phyloP scores from a whole-genome alignment of 1,140 invertebrate species.

The Antheraea mylitta region DNA sequence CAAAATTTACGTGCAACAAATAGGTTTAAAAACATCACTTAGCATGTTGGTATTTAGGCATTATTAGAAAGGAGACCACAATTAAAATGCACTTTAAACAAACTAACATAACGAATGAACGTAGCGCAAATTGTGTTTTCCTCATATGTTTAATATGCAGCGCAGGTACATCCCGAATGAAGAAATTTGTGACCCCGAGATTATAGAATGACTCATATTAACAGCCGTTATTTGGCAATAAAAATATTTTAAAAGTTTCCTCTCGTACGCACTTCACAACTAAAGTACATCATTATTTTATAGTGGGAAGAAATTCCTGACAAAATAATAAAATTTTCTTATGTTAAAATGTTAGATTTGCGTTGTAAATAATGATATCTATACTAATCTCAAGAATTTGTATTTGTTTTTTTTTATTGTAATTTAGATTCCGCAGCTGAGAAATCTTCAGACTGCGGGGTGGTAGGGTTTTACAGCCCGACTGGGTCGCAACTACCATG shows the following conservation, averaged over 20 bases:
- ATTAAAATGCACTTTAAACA: conserved; percentile 51
- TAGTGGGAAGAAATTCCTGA: background rate
- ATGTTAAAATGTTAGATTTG: no score
- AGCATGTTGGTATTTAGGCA: conserved; percentile 23
- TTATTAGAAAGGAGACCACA: conserved; percentile 47
- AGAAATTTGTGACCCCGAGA: conserved; percentile 56
- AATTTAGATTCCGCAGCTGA: no score
- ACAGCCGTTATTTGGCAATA: conserved; percentile 49
- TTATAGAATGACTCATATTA: conserved; percentile 62
- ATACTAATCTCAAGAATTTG: no score
- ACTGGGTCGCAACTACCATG: no score
- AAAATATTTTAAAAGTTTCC: conserved; percentile 36
- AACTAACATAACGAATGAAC: conserved; percentile 34
- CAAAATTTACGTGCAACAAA: no score
- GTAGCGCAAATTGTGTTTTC: conserved; percentile 45
- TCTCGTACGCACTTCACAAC: conserved; percentile 22
- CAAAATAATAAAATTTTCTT: background rate
- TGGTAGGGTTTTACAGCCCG: no score
- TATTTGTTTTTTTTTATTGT: no score
- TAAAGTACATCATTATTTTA: conserved; percentile 28
- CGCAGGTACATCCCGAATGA: conserved; percentile 32
- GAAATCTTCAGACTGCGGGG: no score
- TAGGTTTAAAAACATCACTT: background rate
- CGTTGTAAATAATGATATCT: no score
- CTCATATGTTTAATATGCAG: conserved; percentile 51